phyloP scores from a whole-genome alignment of 2,888 invertebrate genomes.

The Ametastegia equiseti region DNA sequence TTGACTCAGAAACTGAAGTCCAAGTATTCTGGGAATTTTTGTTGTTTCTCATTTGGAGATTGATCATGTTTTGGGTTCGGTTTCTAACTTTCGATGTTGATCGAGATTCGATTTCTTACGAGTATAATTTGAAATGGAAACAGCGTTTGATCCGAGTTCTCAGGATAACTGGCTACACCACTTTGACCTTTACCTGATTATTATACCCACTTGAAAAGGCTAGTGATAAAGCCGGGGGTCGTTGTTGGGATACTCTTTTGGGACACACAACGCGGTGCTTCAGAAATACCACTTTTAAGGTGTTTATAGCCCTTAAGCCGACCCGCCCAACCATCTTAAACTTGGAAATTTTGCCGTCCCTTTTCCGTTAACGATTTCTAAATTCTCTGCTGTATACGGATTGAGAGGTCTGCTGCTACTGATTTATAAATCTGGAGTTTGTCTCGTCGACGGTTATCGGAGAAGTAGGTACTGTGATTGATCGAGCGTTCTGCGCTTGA shows the following conservation, averaged over 20 bases:
- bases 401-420: background rate
- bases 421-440: background rate
- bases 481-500: background rate
- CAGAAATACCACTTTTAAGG: background rate
- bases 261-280: background rate
- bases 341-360: background rate
- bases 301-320: background rate
- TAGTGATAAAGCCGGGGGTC: background rate
- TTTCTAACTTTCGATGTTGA: background rate
- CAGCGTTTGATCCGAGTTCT: background rate
- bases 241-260: background rate
- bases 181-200: conserved; percentile 1
- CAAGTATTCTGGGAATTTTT: background rate
- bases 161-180: background rate
- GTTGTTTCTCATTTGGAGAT: background rate
- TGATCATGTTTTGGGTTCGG: background rate
- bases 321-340: background rate
- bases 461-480: conserved; percentile 7
- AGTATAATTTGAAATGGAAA: background rate
- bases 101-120: background rate
- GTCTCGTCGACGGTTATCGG: conserved; percentile 10
- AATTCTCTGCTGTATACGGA: background rate
- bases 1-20: too few relatives aligned
- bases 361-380: background rate
- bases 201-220: background rate